Conservation (phyloP, 2,113 vertebrate genomes). For the Megaceryle torquata region DNA sequence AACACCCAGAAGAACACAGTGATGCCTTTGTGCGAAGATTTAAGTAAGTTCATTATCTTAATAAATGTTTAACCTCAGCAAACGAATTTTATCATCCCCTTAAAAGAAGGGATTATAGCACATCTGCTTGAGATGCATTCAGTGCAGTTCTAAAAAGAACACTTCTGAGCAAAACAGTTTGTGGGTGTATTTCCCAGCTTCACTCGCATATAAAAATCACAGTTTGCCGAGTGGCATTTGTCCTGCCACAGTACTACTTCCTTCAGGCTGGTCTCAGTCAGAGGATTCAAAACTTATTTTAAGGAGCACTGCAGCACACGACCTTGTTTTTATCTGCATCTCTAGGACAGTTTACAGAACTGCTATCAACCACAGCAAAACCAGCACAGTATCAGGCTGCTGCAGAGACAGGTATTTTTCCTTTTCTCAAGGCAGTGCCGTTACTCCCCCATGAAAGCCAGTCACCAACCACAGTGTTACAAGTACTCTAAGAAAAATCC, state of each 20-base stretch:
- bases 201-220: neutral
- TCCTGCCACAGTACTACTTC: neutral
- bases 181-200: rapidly evolving
- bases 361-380: neutral
- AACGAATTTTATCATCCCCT: constrained; percentile 30
- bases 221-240: neutral
- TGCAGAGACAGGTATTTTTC: neutral
- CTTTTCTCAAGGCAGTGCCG: neutral
- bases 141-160: neutral
- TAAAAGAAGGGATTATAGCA: neutral
- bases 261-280: neutral
- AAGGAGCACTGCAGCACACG: neutral
- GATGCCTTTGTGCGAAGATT: constrained; percentile 60
- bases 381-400: neutral
- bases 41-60: constrained; percentile 36
- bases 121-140: neutral
- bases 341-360: neutral
- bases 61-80: constrained; percentile 56
- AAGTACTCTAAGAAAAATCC: neutral
- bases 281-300: neutral
- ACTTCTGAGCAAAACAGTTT: neutral
- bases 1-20: constrained; percentile 4
- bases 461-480: neutral
- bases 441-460: neutral
- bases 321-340: neutral